Evolutionary conservation across 2,113 vertebrate genomes (phyloP), one percentile per base, ranked within the genome.

Genomic region (Cervus canadensis): DNA sequence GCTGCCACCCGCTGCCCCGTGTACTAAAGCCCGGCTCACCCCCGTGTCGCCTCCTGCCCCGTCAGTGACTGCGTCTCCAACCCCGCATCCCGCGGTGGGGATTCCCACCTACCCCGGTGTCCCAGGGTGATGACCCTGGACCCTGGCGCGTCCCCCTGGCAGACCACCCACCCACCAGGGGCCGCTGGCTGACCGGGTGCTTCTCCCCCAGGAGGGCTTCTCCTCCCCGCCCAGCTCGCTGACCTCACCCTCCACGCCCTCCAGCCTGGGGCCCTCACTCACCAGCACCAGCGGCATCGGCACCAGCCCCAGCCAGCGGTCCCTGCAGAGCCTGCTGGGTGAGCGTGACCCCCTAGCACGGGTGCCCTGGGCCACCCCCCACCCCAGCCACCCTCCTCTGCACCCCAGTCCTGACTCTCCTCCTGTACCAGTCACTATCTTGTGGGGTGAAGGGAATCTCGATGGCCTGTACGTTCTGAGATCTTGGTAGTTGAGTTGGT

Each of bases 241-340:
- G 87, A 99, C 99, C 95, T 99, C 99, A 0, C 99, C 99, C 90
- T 99, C 98, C 98, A 99, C 99, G 64, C 99, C 99, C 0, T 98
- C 99, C 74, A 99, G 99, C 12, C 56, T 98, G 0, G 98, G 99
- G 87, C 99, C 99, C 89, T 99, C 99, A 0, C 99, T 99, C 52
- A 99, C 99, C 0, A 99, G 99, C 98, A 99, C 99, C 98, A 99
- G 99, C 0, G 99, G 99, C 52, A 99, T 99, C 1, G 98, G 98
- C 91, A 99, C 99, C 96, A 99, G 99, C 97, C 98, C 99, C 97
- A 99, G 99, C 96, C 99, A 99, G 98, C 99, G 99, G 52, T 98
- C 99, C 0, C 99, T 99, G 98, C 99, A 99, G 81, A 99, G 95
- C 98, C 98, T 99, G 96, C 98, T 99, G 93, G 99, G 99, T 99